Percentiles rank a stretch among this genome's conserved stretches.
Conservation (phyloP, 2,888 invertebrate species). For the Ormyrus labotus region DNA sequence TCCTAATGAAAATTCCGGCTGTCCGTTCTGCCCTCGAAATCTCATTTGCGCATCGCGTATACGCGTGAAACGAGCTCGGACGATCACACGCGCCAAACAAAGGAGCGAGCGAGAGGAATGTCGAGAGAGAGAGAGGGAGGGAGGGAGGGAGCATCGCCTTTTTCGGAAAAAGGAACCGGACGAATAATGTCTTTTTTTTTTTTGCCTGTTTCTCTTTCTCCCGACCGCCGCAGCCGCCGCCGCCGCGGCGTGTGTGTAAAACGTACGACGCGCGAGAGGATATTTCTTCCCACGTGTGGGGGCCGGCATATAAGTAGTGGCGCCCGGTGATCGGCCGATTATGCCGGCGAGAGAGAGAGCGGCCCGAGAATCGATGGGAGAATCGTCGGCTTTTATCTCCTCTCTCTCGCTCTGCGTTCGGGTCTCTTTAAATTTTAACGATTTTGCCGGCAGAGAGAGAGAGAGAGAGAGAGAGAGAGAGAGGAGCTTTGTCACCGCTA, state of each 20-base stretch:
- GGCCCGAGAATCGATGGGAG: constrained; percentile 15
- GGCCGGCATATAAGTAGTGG: constrained; percentile 1
- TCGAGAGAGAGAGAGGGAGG: constrained; percentile 66
- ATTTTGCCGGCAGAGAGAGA: neutral
- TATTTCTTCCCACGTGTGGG: constrained; percentile 52
- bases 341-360: constrained; percentile 31
- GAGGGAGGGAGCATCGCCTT: constrained; percentile 42
- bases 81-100: constrained; percentile 30
- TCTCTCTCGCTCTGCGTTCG: neutral
- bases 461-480: too few relatives aligned
- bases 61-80: constrained; percentile 19
- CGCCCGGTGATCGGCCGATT: constrained; percentile 58
- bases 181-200: too few relatives aligned
- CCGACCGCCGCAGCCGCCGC: too few relatives aligned
- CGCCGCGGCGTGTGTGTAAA: constrained; percentile 13
- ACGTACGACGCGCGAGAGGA: constrained; percentile 23
- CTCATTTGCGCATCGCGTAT: constrained; percentile 7
- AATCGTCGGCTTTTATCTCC: constrained; percentile 14
- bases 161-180: constrained; percentile 37
- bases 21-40: neutral
- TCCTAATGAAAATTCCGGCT: constrained; percentile 11
- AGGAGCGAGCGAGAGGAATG: constrained; percentile 75
- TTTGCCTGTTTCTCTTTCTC: too few relatives aligned
- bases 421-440: neutral
- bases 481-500: too few relatives aligned